These are phyloP conservation scores for Limnephilus lunatus DNA, from an alignment of 2,888 invertebrate genomes.

Conservation along the genomic window DNA sequence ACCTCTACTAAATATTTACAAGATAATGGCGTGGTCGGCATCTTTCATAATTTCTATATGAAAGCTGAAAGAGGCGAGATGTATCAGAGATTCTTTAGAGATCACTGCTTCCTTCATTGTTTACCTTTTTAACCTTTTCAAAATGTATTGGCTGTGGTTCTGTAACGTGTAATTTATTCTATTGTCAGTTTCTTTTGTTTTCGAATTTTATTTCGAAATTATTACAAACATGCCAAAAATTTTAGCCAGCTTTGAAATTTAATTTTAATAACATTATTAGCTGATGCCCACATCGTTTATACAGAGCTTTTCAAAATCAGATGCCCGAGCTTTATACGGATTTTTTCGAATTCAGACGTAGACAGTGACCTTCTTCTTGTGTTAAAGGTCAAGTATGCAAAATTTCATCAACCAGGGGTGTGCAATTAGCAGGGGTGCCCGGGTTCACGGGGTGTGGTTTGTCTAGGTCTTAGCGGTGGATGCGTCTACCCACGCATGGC, in stretches of 20 bases:
- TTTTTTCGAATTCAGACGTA: no score
- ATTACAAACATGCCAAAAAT: background rate
- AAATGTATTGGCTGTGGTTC: background rate
- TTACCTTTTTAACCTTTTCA: background rate
- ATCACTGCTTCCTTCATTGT: background rate
- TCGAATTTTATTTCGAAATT: background rate
- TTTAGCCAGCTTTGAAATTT: background rate
- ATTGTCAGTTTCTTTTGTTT: background rate
- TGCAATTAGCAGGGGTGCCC: no score
- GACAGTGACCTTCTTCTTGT: no score
- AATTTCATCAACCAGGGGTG: no score
- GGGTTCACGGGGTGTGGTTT: no score
- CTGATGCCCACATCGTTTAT: no score
- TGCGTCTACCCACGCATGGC: no score
- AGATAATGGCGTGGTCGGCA: conserved; percentile 60
- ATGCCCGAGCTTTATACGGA: no score
- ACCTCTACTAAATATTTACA: conserved; percentile 49
- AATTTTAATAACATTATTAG: no score
- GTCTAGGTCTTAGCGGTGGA: no score
- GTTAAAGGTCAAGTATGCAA: no score
- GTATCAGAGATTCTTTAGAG: background rate
- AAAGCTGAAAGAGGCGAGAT: background rate
- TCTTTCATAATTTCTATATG: conserved; percentile 22
- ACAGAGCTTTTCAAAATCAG: no score
- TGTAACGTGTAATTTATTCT: background rate